Evolutionary conservation across 2,888 invertebrate genomes (phyloP).

Genomic region (Andrena praecox): DNA sequence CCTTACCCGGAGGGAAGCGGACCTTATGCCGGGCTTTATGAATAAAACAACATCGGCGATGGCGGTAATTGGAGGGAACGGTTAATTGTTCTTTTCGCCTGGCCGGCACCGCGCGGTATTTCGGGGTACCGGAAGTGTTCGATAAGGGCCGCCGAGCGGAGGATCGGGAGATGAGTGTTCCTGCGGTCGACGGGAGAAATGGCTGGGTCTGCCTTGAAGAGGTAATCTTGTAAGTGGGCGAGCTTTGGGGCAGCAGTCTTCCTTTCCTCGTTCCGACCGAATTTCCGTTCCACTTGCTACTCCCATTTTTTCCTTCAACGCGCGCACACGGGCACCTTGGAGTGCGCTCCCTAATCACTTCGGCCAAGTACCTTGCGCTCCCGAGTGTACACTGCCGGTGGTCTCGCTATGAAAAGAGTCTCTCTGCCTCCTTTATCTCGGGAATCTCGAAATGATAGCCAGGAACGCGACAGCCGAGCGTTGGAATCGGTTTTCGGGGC

Average conservation of each 20-base stretch:
- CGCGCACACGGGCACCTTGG: too few species aligned
- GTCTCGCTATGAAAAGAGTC: not conserved
- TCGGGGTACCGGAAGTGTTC: constrained; percentile 1
- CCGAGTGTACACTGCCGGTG: too few species aligned
- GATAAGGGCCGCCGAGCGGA: not conserved
- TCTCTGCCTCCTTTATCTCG: not conserved
- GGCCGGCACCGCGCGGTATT: not conserved
- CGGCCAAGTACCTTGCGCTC: too few species aligned
- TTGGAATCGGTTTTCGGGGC: constrained; percentile 73
- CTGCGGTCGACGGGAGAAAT: not conserved
- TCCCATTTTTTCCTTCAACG: too few species aligned
- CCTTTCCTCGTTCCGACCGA: not conserved
- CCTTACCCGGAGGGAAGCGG: constrained; percentile 26
- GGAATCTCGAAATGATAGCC: not conserved
- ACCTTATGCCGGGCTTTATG: constrained; percentile 35
- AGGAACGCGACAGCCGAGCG: constrained; percentile 20
- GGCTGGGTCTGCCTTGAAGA: not conserved
- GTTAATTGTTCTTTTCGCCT: constrained; percentile 53
- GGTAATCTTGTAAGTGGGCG: constrained; percentile 18
- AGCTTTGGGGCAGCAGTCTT: not conserved
- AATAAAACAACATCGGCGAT: constrained; percentile 48
- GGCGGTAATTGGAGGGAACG: constrained; percentile 49
- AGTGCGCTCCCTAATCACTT: too few species aligned
- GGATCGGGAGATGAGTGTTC: constrained; percentile 1
- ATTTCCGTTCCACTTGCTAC: too few species aligned